Conservation (phyloP, 2,797 vertebrate species). For the Hipposideros larvatus region DNA sequence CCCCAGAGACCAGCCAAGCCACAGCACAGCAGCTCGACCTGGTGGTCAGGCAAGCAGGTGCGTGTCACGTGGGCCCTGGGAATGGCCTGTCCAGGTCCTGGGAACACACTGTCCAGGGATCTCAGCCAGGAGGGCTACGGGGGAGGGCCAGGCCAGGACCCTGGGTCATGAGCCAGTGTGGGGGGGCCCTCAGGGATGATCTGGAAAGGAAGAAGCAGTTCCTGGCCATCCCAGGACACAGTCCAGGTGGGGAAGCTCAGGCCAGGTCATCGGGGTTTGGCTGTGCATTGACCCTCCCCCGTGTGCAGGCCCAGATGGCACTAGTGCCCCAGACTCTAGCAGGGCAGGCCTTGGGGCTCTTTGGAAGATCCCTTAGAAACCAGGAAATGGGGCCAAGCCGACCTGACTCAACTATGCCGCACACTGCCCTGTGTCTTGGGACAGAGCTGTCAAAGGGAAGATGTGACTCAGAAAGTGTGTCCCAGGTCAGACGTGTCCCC, state of each 20-base stretch:
- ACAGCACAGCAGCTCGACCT: not conserved
- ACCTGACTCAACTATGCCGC: not conserved
- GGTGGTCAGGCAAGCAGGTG: constrained; percentile 69
- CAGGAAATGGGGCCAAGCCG: not conserved
- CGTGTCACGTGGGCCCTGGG: not conserved
- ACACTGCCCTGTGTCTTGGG: not conserved
- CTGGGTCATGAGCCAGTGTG: not conserved
- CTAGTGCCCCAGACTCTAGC: not conserved
- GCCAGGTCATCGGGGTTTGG: not conserved
- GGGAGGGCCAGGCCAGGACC: not conserved
- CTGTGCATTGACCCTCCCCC: not conserved
- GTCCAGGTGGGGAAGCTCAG: not conserved
- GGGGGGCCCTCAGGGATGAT: not conserved
- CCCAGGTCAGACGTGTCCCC: not conserved
- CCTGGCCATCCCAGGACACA: not conserved
- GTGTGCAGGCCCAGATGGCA: not conserved
- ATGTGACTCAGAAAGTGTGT: not conserved
- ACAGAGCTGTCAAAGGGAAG: not conserved
- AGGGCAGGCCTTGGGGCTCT: not conserved
- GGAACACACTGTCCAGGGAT: constrained; percentile 59
- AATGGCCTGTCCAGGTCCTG: not conserved
- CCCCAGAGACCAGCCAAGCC: not conserved
- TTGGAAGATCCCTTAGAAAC: not conserved
- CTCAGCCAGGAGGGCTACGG: not conserved
- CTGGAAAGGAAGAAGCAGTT: not conserved